Percentiles rank a stretch among this genome's conserved stretches.
Conservation (phyloP, 2,113 vertebrate genomes). For the Axis porcinus region DNA sequence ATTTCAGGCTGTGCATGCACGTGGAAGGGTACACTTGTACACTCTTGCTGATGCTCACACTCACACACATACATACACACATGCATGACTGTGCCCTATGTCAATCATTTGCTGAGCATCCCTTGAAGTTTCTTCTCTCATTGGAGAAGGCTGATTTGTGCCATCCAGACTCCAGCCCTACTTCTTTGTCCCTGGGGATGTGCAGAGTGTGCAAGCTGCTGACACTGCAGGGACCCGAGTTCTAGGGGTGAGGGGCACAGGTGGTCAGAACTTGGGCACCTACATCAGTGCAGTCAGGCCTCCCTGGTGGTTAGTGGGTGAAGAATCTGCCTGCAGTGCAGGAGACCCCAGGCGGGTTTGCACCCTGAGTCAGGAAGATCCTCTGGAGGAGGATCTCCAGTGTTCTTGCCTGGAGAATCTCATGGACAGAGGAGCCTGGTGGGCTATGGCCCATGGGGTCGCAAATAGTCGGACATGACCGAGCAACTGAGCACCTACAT, state of each 20-base stretch:
- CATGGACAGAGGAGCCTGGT: neutral
- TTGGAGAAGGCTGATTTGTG: neutral
- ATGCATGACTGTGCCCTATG: neutral
- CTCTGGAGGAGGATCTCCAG: neutral
- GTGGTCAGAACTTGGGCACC: neutral
- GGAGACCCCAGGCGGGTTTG: neutral
- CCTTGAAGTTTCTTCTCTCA: neutral
- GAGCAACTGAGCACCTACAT: neutral
- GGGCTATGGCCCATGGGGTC: neutral
- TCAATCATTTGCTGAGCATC: neutral
- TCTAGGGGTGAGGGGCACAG: accelerated
- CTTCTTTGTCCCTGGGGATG: neutral
- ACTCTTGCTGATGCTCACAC: neutral
- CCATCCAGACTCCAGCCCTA: neutral
- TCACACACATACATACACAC: neutral
- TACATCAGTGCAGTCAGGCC: neutral
- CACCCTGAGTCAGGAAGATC: neutral
- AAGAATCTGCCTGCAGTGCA: neutral
- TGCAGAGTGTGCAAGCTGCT: neutral
- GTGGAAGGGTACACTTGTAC: neutral
- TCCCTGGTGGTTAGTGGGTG: neutral
- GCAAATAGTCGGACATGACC: neutral
- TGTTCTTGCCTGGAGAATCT: neutral
- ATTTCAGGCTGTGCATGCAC: neutral
- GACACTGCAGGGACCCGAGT: neutral